Conservation (phyloP, 1,140 invertebrate species). For the Oncopodura yosiiana region DNA sequence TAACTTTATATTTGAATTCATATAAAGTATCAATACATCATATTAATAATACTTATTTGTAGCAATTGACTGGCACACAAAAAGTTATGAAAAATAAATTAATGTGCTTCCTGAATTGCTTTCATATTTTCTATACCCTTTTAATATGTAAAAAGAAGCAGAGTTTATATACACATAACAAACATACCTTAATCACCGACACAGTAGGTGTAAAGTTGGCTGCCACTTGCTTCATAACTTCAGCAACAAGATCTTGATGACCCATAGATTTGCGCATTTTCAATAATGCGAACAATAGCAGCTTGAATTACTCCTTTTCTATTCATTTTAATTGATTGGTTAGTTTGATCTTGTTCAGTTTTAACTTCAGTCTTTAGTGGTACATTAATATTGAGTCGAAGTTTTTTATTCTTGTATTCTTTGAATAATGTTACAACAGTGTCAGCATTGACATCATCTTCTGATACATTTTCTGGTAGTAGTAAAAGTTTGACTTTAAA, state of each 20-base stretch:
- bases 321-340: conserved; percentile 98
- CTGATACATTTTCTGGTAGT: conserved; percentile 62
- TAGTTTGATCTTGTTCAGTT: conserved; percentile 77
- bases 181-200: conserved; percentile 79
- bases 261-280: conserved; percentile 94
- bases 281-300: conserved; percentile 97
- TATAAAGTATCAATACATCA: background rate
- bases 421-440: conserved; percentile 64
- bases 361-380: conserved; percentile 52
- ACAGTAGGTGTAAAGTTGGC: conserved; percentile 92
- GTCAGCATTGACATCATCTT: conserved; percentile 56
- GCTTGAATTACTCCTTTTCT: conserved; percentile 93
- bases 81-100: too few relatives aligned
- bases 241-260: conserved; percentile 88
- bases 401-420: conserved; percentile 74
- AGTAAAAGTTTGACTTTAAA: conserved; percentile 84
- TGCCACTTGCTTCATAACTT: conserved; percentile 89
- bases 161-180: background rate
- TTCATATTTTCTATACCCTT: conserved; percentile 4
- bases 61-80: too few relatives aligned
- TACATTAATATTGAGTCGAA: conserved; percentile 55
- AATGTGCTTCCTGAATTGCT: background rate
- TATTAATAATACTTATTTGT: background rate
- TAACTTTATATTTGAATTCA: background rate
- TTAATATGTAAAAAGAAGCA: too few relatives aligned